These are phyloP conservation scores for Drosophila gaucha DNA, from an alignment of 2,888 invertebrate species.

Conservation along the genomic window DNA sequence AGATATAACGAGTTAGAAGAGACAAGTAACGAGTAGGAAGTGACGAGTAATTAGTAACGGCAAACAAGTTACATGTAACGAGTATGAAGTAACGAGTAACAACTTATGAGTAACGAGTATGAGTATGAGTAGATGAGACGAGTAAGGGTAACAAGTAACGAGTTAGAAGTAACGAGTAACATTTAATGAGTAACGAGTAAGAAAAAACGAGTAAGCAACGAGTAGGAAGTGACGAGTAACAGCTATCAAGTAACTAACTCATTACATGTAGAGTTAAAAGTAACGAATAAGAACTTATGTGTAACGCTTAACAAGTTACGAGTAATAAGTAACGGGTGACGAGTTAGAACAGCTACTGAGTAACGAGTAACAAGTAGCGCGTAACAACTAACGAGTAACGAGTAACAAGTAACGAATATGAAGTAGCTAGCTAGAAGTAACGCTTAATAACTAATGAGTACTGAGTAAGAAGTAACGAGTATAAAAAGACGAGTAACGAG, in stretches of 20 bases:
- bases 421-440: not conserved
- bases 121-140: no score
- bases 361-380: not conserved
- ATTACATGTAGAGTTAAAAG: no score
- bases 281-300: no score
- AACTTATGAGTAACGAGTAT: no score
- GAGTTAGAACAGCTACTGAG: no score
- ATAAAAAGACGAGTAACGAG: not conserved
- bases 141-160: not conserved
- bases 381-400: not conserved
- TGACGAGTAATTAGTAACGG: no score
- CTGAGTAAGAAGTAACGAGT: conserved; percentile 4
- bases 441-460: not conserved
- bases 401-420: not conserved
- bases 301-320: not conserved
- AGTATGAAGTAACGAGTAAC: not conserved
- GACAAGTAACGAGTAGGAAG: no score
- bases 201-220: not conserved
- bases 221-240: not conserved
- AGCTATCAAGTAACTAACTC: no score
- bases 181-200: no score
- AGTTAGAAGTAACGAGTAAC: not conserved
- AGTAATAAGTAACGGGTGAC: not conserved
- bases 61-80: no score
- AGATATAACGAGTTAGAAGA: no score